Percentiles rank a stretch among this genome's conserved stretches.
Evolutionary conservation across 2,113 vertebrate species (phyloP).

Genomic region (Eulacestoma nigropectus): DNA sequence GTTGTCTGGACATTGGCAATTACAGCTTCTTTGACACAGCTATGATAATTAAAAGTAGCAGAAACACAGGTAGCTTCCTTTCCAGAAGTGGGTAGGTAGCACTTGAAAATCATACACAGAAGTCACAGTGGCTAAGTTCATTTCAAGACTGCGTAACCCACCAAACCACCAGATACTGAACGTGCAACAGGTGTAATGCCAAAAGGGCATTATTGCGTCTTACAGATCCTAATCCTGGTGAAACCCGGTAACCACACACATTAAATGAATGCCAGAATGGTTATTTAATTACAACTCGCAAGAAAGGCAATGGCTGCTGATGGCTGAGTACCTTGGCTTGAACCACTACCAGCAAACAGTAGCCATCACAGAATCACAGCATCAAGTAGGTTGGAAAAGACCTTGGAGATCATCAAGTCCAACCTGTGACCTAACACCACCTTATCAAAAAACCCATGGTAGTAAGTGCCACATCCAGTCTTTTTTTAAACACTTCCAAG

Average conservation of each 20-base stretch:
- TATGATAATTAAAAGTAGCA: not conserved
- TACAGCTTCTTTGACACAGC: not conserved
- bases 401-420: not conserved
- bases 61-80: not conserved
- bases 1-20: not conserved
- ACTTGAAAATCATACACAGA: not conserved
- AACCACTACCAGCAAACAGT: not conserved
- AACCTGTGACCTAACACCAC: not conserved
- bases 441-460: not conserved
- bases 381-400: not conserved
- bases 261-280: not conserved
- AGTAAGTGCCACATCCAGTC: not conserved
- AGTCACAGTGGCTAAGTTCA: not conserved
- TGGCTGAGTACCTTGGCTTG: not conserved
- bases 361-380: not conserved
- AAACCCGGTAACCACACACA: not conserved
- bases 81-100: not conserved
- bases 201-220: not conserved
- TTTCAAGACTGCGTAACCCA: not conserved
- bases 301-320: not conserved
- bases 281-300: not conserved
- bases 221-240: not conserved
- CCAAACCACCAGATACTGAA: not conserved
- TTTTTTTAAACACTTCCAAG: not conserved
- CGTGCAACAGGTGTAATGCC: not conserved